A percentile compares a stretch with the other conserved stretches of the same genome.
phyloP scores from a whole-genome alignment of 2,113 vertebrate species.

The Phodopus roborovskii region DNA sequence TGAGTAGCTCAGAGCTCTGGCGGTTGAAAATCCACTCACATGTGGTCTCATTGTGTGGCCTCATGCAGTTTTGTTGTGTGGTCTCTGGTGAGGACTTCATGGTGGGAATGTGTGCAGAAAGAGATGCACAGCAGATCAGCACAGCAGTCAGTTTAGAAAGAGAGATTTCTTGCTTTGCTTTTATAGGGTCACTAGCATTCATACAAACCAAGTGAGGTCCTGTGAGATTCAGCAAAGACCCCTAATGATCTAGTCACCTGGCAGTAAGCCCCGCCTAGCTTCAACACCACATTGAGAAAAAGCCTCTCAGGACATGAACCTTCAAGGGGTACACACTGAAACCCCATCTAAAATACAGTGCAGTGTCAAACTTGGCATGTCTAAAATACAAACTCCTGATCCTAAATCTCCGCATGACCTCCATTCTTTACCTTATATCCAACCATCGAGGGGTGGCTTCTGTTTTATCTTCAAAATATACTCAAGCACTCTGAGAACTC shows the following conservation, averaged over 20 bases:
- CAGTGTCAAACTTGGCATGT: neutral
- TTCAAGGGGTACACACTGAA: neutral
- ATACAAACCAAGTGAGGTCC: neutral
- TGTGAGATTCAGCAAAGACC: neutral
- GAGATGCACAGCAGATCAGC: neutral
- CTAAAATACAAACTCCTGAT: neutral
- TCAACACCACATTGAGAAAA: neutral
- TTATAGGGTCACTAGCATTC: neutral
- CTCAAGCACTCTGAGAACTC: neutral
- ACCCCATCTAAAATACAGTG: neutral
- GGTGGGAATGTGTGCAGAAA: neutral
- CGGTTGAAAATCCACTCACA: neutral
- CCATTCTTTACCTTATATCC: neutral
- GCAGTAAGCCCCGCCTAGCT: neutral
- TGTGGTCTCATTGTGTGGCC: neutral
- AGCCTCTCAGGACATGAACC: neutral
- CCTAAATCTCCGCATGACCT: neutral
- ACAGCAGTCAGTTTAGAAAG: neutral
- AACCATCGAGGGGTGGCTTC: neutral
- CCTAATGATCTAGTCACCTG: neutral
- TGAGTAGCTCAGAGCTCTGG: neutral
- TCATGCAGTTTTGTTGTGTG: neutral
- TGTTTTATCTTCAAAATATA: neutral
- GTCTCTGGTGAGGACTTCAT: neutral
- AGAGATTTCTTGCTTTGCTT: neutral